Evolutionary conservation across 30 jellyfish, hydroid and myxozoan genomes (phyloP).

Genomic region (Nemopilema nomurai): DNA sequence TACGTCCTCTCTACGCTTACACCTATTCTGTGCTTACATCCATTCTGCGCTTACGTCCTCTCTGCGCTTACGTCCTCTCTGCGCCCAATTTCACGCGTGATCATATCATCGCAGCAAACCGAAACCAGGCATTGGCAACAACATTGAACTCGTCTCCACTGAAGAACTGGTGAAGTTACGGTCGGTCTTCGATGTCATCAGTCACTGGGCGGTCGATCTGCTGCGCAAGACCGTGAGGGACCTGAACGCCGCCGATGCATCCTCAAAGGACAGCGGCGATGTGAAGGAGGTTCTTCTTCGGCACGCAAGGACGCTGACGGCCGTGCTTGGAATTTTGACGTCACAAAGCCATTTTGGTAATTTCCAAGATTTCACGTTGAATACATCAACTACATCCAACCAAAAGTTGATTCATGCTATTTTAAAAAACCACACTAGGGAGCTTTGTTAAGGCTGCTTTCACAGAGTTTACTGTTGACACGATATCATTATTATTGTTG

Average conservation of each 20-base stretch:
- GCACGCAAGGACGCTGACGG: conserved; percentile 35
- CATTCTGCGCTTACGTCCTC: too few relatives aligned
- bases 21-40: too few relatives aligned
- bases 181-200: conserved; percentile 70
- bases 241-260: background rate
- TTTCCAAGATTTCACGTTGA: background rate
- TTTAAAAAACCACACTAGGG: too few relatives aligned
- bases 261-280: conserved; percentile 22
- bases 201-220: conserved; percentile 66
- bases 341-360: conserved; percentile 64
- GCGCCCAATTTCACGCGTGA: too few relatives aligned
- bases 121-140: conserved; percentile 71
- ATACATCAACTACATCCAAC: background rate
- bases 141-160: conserved; percentile 79
- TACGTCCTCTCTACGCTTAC: too few relatives aligned
- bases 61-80: too few relatives aligned
- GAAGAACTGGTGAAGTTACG: conserved; percentile 74
- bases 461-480: too few relatives aligned
- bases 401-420: too few relatives aligned
- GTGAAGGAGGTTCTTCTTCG: conserved; percentile 15
- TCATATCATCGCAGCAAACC: conserved; percentile 59
- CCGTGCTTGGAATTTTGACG: conserved; percentile 61
- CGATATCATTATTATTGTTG: too few relatives aligned
- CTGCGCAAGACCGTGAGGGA: conserved; percentile 27
- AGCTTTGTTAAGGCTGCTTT: too few relatives aligned